Evolutionary conservation across 2,113 vertebrate species (phyloP), one percentile per base, ranked within the genome.

Genomic region (Hypocryptadius cinnamomeus): DNA sequence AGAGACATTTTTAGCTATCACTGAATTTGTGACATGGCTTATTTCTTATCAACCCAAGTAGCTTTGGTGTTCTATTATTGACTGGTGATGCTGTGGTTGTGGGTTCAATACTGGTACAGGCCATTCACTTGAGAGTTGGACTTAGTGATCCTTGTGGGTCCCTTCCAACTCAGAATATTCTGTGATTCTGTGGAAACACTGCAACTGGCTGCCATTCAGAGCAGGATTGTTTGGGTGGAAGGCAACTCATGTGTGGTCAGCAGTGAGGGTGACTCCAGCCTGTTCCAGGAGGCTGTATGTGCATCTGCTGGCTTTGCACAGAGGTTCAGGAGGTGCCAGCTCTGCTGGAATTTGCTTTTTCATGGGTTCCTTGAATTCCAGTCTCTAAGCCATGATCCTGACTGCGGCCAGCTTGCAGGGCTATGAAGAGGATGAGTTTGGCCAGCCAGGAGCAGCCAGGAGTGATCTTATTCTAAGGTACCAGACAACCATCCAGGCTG

Each of bases 241-340:
- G 28, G 57, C 0, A 0, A 10, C 31, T 83, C 51, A 48, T 22
- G 25, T 1, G 0, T 20, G 71, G 12, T 28, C 25, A 5, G 31
- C 0, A 3, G 10, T 24, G 39, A 54, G 25, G 9, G 37, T 35
- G 39, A 47, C 0, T 0, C 25, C 64, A 59, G 35, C 28, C 16
- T 4, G 2, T 24, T 20, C 20, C 0, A 0, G 33, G 11, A 69
- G 11, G 22, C 25, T 1, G 0, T 8, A 23, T 2, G 2, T 13
- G 25, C 16, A 17, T 54, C 64, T 59, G 4, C 42, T 50, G 44
- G 33, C 54, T 77, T 72, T 59, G 24, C 48, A 18, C 24, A n/a
- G 54, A 0, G 0, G 5, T 71, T 72, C 28, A 72, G 42, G 31
- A 10, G 37, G 23, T 74, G 5, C 13, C 47, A 71, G 20, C 37